Base-by-base conservation (phyloP, 1,140 invertebrate genomes). In the Magallana ariakensis region DNA sequence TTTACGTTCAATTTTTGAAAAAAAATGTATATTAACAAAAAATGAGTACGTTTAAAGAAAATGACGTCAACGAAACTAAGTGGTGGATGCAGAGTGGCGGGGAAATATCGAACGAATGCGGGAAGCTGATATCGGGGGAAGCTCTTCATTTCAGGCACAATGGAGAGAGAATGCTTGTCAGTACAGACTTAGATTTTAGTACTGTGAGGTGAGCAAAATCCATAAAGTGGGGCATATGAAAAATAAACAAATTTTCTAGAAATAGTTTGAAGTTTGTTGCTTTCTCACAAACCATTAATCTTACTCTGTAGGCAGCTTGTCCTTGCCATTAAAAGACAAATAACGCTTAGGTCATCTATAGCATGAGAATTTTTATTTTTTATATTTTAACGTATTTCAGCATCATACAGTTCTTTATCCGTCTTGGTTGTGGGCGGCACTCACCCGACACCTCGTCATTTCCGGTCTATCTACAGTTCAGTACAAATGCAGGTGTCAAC, bases 381-480 rank as follows among this genome's bases (percentile, higher is more conserved):
- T 33, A 33, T 33, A 46, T 46, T 46, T 46, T 46, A 46, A 46
- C 5, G 33, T 46, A 4, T 90, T 84, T 60, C 90, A 95, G 94
- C 87, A 91, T 90, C 11, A 87, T 95, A 9, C 94, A 95, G 91
- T 94, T 95, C 89, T 94, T 93, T 84, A 82, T 95, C 13, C 90
- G 91, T 82, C 89, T 94, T 54, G 94, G 94, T 8, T 94, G 92
- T 91, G 86, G 87, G 16, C 46, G 46, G 0, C 83, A 66, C 2
- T 81, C 89, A 53, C 88, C 91, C 5, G 88, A 87, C n/a, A 90
- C 85, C 57, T 87, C 86, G 85, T 90, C 89, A 81, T 89, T 90
- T 33, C 93, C 91, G 46, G 92, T 95, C 7, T 92, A 94, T 54
- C 88, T 95, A 0, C 95, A 95, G 88, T 95, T 92, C 90, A 94